phyloP scores from a whole-genome alignment of 2,888 invertebrate genomes.

The Melipona bicolor region DNA sequence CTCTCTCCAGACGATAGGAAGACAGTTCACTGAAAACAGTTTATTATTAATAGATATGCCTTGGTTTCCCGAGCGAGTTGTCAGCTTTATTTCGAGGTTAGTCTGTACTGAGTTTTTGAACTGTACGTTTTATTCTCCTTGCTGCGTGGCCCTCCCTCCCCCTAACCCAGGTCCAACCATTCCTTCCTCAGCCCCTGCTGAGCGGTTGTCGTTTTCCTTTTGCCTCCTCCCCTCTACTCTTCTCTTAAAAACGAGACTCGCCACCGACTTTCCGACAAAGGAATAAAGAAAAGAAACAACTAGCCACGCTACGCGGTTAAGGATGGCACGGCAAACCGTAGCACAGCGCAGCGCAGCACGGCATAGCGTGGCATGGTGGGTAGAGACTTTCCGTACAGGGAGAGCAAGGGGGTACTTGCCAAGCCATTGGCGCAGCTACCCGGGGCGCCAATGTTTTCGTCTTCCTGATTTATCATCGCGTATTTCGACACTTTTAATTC shows the following conservation, averaged over 20 bases:
- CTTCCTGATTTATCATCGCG: constrained; percentile 6
- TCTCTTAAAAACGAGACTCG: constrained; percentile 81
- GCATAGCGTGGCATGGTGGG: constrained; percentile 75
- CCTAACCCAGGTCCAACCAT: constrained; percentile 49
- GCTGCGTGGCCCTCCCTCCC: constrained; percentile 63
- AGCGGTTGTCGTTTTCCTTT: constrained; percentile 63
- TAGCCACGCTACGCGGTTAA: constrained; percentile 79
- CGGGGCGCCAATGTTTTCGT: constrained; percentile 32
- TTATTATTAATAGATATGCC: constrained; percentile 73
- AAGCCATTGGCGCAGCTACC: constrained; percentile 73
- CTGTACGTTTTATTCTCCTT: constrained; percentile 75
- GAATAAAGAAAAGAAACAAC: constrained; percentile 84
- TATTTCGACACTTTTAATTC: neutral
- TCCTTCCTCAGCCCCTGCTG: constrained; percentile 67
- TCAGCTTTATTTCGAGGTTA: constrained; percentile 75
- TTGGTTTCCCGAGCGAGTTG: constrained; percentile 70
- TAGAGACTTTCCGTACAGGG: constrained; percentile 75
- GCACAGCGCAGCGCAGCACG: constrained; percentile 68
- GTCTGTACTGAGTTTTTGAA: constrained; percentile 77
- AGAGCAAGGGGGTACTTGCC: constrained; percentile 68
- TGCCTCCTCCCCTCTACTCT: constrained; percentile 60
- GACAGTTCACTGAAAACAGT: constrained; percentile 64
- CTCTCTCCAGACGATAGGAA: constrained; percentile 32
- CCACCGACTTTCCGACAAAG: constrained; percentile 84
- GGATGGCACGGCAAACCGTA: constrained; percentile 75